Evolutionary conservation across 2,797 vertebrate genomes (phyloP), one percentile per base, ranked within the genome.

Genomic region (Anabas testudineus): DNA sequence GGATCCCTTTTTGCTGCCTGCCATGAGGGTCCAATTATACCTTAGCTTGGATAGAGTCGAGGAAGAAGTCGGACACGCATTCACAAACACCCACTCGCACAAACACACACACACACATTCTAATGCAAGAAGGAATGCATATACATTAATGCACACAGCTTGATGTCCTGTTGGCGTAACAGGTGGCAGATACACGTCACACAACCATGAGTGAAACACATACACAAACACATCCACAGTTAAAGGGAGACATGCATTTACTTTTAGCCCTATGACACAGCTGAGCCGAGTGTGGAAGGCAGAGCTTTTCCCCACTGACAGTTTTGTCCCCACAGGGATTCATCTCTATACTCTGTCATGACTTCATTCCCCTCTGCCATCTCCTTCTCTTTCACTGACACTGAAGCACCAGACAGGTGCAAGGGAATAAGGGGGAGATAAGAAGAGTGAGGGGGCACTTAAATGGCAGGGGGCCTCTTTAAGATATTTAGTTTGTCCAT

Each of bases 401-500:
- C 84, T 82, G 62, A 79, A 90, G 81, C 75, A 75, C n/a, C 37
- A 49, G 81, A 89, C 89, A 91, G 90, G 87, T 93, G 90, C 56
- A 39, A 67, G 52, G 64, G 32, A 43, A 41, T 14, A 28, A 46
- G 34, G 36, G 59, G 53, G 53, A 71, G 43, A 24, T 26, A 43
- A 36, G 54, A 43, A n/a, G 36, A 48, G 22, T 49, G 39, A 45
- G 55, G 15, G 39, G 41, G 47, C 22, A 57, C 54, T 69, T 57
- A 60, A 60, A 76, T 61, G 46, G 21, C 47, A 42, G 48, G 63
- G 14, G 46, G 53, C 10, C 41, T 73, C 55, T 76, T 65, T 22
- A 32, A 59, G 36, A 52, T 49, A 46, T 71, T 72, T 58, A 54
- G 42, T 72, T 73, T 53, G 45, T 74, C 64, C 34, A 62, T 60